Evolutionary conservation across 2,113 vertebrate species (phyloP).

Genomic region (Myxocyprinus asiaticus): DNA sequence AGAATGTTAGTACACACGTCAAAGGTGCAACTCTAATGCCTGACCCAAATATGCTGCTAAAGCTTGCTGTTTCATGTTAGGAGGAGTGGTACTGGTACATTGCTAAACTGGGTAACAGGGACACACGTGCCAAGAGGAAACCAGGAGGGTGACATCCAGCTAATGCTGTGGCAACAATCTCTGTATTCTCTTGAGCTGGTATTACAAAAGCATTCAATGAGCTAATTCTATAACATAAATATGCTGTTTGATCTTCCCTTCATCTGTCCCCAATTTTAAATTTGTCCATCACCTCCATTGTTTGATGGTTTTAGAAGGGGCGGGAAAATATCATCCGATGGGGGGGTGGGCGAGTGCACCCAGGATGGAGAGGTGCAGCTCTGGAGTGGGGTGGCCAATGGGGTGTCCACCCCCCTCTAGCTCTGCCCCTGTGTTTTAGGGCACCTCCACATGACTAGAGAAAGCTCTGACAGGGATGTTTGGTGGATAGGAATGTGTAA

Average conservation of each 20-base stretch:
- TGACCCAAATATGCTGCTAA: constrained; percentile 41
- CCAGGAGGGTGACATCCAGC: constrained; percentile 17
- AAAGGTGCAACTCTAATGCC: constrained; percentile 30
- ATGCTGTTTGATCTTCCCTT: neutral
- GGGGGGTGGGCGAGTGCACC: too few relatives aligned
- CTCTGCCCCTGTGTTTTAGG: too few relatives aligned
- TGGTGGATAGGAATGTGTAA: too few relatives aligned
- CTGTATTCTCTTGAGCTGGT: neutral
- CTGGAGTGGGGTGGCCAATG: too few relatives aligned
- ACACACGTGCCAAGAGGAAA: constrained; percentile 20
- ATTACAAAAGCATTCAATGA: neutral
- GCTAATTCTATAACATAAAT: neutral
- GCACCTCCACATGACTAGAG: too few relatives aligned
- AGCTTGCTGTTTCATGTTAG: constrained; percentile 20
- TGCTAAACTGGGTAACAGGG: constrained; percentile 38
- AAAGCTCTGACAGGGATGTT: too few relatives aligned
- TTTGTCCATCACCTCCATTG: neutral
- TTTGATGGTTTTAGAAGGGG: neutral
- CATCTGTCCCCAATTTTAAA: neutral
- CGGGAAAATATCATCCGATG: too few relatives aligned
- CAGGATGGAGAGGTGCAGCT: too few relatives aligned
- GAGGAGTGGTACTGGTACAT: constrained; percentile 32
- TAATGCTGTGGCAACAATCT: constrained; percentile 18
- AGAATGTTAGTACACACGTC: constrained; percentile 28
- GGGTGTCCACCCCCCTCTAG: too few relatives aligned